These are phyloP conservation scores for Aphelenchoides fujianensis DNA, from an alignment of 1,140 invertebrate species.

Conservation along the genomic window DNA sequence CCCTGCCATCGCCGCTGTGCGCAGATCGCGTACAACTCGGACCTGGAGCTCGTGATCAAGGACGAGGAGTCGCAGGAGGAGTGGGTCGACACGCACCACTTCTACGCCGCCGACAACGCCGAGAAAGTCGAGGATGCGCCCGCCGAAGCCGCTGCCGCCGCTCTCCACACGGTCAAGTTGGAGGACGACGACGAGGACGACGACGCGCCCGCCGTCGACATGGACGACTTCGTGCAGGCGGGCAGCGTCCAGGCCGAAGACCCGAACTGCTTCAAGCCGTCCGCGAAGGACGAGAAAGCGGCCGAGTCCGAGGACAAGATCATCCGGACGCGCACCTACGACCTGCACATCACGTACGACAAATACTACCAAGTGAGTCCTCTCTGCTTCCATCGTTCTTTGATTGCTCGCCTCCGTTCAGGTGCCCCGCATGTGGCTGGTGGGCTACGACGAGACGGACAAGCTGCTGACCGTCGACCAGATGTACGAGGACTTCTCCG, in stretches of 20 bases:
- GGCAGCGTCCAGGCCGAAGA: slow-evolving; percentile 86
- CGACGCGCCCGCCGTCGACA: slow-evolving; percentile 88
- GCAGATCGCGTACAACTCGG: slow-evolving; percentile 82
- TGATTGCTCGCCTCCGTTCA: slow-evolving; percentile 64
- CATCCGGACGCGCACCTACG: slow-evolving; percentile 89
- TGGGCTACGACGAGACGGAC: slow-evolving; percentile 91
- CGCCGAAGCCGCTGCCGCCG: slow-evolving; percentile 11
- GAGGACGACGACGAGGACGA: slow-evolving; percentile 79
- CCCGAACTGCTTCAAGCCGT: slow-evolving; percentile 39
- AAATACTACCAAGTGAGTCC: slow-evolving; percentile 84
- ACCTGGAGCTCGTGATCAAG: slow-evolving; percentile 74
- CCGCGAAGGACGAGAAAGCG: slow-evolving; percentile 6
- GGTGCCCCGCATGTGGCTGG: slow-evolving; percentile 92
- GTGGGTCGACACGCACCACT: slow-evolving; percentile 99
- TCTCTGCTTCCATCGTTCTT: slow-evolving; percentile 8
- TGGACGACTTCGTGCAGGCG: slow-evolving; percentile 95
- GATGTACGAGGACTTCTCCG: slow-evolving; percentile 96
- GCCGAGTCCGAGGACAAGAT: slow-evolving; percentile 67
- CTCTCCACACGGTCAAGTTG: slow-evolving; percentile 39
- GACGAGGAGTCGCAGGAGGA: slow-evolving; percentile 82
- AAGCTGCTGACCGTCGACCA: slow-evolving; percentile 85
- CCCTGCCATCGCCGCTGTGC: slow-evolving; percentile 65
- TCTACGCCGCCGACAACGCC: slow-evolving; percentile 69
- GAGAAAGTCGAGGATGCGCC: slow-evolving; percentile 24
- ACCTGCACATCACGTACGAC: slow-evolving; percentile 98